These are phyloP conservation scores for Metellina segmentata DNA, from an alignment of 2,888 invertebrate genomes.

Conservation along the genomic window DNA sequence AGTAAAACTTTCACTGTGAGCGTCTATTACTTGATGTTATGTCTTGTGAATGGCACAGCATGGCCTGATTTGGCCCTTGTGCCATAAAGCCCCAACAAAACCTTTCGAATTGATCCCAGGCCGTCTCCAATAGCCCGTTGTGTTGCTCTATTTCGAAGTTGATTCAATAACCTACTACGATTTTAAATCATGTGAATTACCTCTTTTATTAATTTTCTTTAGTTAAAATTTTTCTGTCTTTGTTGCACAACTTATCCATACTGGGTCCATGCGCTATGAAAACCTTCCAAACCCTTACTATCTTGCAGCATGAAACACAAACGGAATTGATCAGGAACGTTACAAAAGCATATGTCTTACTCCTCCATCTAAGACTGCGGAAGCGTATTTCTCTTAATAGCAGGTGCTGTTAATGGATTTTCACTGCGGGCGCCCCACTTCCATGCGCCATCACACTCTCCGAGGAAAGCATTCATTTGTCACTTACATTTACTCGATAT, in stretches of 20 bases:
- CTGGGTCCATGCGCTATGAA: not conserved
- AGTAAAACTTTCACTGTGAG: too few relatives aligned
- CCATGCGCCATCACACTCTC: too few relatives aligned
- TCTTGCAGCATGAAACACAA: not conserved
- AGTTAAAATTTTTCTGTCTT: not conserved
- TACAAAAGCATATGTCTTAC: not conserved
- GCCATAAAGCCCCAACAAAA: not conserved
- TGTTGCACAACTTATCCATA: not conserved
- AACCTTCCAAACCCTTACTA: not conserved
- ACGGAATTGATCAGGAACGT: not conserved
- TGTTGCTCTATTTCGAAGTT: too few relatives aligned
- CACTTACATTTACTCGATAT: not conserved
- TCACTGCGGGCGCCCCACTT: constrained; percentile 12
- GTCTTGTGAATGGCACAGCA: too few relatives aligned
- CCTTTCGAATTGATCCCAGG: not conserved
- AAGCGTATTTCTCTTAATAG: not conserved
- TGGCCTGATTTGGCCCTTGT: too few relatives aligned
- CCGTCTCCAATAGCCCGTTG: too few relatives aligned
- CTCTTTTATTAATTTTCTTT: not conserved
- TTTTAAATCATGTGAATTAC: not conserved
- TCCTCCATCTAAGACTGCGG: too few relatives aligned
- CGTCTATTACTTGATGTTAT: too few relatives aligned
- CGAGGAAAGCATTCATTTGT: not conserved
- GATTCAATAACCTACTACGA: not conserved
- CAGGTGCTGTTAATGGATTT: constrained; percentile 24